These are phyloP conservation scores for Leguminivora glycinivorella DNA, from an alignment of 1,140 invertebrate genomes.

Conservation along the genomic window DNA sequence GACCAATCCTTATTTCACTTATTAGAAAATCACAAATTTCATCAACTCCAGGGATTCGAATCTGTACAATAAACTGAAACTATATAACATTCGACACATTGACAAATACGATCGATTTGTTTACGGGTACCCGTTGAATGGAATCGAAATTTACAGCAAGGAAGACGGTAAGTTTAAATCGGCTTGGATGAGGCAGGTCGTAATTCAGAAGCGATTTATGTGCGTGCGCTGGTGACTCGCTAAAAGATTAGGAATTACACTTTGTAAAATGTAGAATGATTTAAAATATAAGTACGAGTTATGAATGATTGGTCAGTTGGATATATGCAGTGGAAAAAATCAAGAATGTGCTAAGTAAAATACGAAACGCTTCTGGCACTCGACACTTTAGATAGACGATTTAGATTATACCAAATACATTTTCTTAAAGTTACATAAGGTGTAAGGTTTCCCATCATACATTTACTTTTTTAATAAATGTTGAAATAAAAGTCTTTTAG, in stretches of 20 bases:
- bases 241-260: constrained; percentile 68
- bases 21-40: too few relatives aligned
- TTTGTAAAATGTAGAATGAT: background rate
- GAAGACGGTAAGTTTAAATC: constrained; percentile 56
- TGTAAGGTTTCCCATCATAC: too few relatives aligned
- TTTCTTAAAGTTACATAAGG: too few relatives aligned
- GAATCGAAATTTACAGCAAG: constrained; percentile 60
- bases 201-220: constrained; percentile 71
- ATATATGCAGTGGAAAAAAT: background rate
- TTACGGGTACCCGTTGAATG: constrained; percentile 42
- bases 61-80: too few relatives aligned
- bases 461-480: too few relatives aligned
- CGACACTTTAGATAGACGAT: too few relatives aligned
- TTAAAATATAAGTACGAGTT: background rate
- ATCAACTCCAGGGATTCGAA: too few relatives aligned
- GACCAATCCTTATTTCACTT: too few relatives aligned
- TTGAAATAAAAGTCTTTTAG: too few relatives aligned
- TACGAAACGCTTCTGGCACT: background rate
- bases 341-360: background rate
- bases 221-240: constrained; percentile 70
- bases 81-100: background rate
- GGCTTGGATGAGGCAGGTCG: constrained; percentile 54
- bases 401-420: too few relatives aligned
- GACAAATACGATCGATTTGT: constrained; percentile 37
- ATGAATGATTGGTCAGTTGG: background rate